phyloP scores from a whole-genome alignment of 2,888 invertebrate genomes.

The Anthoptus insignis region DNA sequence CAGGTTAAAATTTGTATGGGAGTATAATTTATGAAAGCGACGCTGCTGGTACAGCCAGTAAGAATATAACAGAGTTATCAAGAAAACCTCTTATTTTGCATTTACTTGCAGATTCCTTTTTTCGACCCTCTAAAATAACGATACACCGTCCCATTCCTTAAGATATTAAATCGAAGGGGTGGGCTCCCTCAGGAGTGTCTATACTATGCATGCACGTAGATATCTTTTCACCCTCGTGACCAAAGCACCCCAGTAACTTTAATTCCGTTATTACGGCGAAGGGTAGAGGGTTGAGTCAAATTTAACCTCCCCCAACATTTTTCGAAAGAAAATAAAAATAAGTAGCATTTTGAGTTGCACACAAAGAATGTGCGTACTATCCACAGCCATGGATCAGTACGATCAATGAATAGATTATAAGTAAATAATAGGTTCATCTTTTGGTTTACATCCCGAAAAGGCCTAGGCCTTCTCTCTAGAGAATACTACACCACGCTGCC shows the following conservation, averaged over 20 bases:
- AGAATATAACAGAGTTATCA: too few relatives aligned
- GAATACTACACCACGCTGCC: too few relatives aligned
- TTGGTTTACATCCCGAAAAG: too few relatives aligned
- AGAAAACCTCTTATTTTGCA: too few relatives aligned
- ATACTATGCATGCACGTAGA: slow-evolving; percentile 34
- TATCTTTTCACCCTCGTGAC: slow-evolving; percentile 63
- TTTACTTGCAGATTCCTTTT: neutral
- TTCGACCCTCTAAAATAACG: neutral
- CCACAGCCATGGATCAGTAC: too few relatives aligned
- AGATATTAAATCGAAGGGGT: slow-evolving; percentile 36
- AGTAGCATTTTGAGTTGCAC: slow-evolving; percentile 6
- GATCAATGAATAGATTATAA: too few relatives aligned
- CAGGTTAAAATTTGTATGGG: too few relatives aligned
- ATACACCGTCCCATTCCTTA: slow-evolving; percentile 29
- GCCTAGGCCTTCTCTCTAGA: too few relatives aligned
- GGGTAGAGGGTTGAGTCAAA: slow-evolving; percentile 59
- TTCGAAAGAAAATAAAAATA: slow-evolving; percentile 18
- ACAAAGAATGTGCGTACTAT: neutral
- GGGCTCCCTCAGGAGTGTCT: slow-evolving; percentile 29
- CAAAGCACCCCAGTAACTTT: slow-evolving; percentile 80
- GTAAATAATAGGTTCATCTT: too few relatives aligned
- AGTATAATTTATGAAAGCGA: too few relatives aligned
- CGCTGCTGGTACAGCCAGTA: too few relatives aligned
- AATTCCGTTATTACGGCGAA: slow-evolving; percentile 76
- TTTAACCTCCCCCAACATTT: slow-evolving; percentile 26